These are phyloP conservation scores for Sebastes alutus DNA, from an alignment of 2,797 vertebrate genomes.

Conservation along the genomic window DNA sequence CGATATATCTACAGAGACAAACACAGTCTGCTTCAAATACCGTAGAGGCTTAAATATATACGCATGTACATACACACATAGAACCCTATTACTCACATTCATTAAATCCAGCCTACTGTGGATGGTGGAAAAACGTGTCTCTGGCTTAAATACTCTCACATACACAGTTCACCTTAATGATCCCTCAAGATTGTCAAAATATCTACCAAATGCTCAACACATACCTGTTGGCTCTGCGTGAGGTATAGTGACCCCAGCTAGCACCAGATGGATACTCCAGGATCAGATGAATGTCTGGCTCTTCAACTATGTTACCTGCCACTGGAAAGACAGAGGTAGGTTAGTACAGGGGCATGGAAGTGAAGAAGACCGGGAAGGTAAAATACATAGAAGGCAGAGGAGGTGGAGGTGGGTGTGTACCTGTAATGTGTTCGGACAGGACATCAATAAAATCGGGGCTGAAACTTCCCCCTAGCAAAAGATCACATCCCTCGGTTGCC, in stretches of 20 bases:
- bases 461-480: constrained; percentile 87
- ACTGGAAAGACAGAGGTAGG: constrained; percentile 66
- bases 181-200: neutral
- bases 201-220: neutral
- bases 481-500: constrained; percentile 86
- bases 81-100: neutral
- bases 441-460: constrained; percentile 84
- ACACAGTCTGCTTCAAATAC: neutral
- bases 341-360: neutral
- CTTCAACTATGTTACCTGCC: constrained; percentile 83
- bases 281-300: constrained; percentile 88
- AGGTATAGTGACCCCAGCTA: constrained; percentile 83
- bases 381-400: neutral
- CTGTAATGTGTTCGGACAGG: constrained; percentile 83
- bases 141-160: neutral
- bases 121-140: neutral
- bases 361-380: neutral
- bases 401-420: constrained; percentile 50
- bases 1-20: constrained; percentile 81
- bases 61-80: neutral
- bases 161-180: neutral
- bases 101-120: neutral
- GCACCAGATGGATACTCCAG: constrained; percentile 87
- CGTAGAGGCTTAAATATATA: neutral
- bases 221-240: constrained; percentile 87